Conservation (phyloP, 2,113 vertebrate species). For the Coregonus clupeaformis region DNA sequence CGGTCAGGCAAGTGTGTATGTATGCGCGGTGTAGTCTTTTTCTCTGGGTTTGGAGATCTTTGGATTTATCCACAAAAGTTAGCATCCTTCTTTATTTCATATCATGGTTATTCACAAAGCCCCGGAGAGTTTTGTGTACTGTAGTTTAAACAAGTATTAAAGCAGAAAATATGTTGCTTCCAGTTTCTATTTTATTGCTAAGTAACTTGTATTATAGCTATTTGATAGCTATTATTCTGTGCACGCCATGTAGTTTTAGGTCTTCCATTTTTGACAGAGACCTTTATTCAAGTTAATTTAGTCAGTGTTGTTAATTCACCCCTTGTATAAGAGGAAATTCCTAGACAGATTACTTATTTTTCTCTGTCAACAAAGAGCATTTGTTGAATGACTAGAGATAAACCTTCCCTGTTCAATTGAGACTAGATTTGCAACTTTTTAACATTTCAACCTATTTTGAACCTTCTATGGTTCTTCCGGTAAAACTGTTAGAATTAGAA, state of each 20-base stretch:
- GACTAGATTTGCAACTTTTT: no score
- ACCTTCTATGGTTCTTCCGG: not conserved
- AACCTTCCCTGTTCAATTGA: no score
- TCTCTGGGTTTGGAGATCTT: not conserved
- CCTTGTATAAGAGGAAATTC: no score
- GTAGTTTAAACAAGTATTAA: not conserved
- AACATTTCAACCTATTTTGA: not conserved
- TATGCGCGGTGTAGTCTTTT: not conserved
- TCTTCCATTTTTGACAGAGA: not conserved
- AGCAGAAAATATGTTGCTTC: not conserved
- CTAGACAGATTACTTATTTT: no score
- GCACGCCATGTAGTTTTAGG: not conserved
- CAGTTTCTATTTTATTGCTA: not conserved
- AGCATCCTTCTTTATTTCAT: not conserved
- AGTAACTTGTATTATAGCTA: not conserved
- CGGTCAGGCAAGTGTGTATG: slow-evolving; percentile 19
- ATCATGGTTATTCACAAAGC: slow-evolving; percentile 1
- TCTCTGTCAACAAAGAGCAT: no score
- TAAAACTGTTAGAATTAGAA: no score
- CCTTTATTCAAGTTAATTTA: no score
- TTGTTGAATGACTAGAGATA: no score
- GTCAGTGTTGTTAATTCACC: no score
- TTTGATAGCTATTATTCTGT: not conserved
- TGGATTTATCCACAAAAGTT: slow-evolving; percentile 19
- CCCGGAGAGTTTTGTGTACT: not conserved